Evolutionary conservation across 1,140 invertebrate species (phyloP).

Genomic region (Cydia amplana): DNA sequence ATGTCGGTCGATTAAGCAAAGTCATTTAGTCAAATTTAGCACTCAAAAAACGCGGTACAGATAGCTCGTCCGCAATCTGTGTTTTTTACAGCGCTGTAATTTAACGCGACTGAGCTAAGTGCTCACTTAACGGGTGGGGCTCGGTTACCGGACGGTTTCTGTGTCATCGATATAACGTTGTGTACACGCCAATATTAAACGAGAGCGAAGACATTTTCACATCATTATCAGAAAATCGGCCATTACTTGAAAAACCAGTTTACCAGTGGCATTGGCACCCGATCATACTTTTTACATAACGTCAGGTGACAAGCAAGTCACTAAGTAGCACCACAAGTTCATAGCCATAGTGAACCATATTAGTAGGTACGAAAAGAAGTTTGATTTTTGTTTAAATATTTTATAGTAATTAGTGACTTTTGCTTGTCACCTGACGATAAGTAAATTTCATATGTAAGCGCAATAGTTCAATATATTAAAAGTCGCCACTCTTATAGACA

Average conservation of each 20-base stretch:
- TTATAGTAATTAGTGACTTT: too few relatives aligned
- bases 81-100: constrained; percentile 29
- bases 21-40: constrained; percentile 17
- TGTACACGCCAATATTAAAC: constrained; percentile 11
- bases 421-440: too few relatives aligned
- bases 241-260: not conserved
- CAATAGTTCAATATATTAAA: too few relatives aligned
- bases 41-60: not conserved
- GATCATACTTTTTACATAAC: not conserved
- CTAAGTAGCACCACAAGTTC: too few relatives aligned
- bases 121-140: constrained; percentile 29
- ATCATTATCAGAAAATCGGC: not conserved
- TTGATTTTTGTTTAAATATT: too few relatives aligned
- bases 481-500: too few relatives aligned
- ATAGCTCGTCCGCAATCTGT: not conserved
- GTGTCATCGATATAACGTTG: constrained; percentile 19
- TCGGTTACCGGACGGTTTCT: constrained; percentile 23
- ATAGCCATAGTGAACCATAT: too few relatives aligned
- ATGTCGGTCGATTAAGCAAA: not conserved
- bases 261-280: too few relatives aligned
- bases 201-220: not conserved
- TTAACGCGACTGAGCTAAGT: constrained; percentile 28
- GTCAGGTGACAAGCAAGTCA: too few relatives aligned
- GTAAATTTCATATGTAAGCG: too few relatives aligned
- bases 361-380: too few relatives aligned